Conservation (phyloP, 37 sponge, comb jelly and placozoan genomes). For the Cliona cf. orientalis region DNA sequence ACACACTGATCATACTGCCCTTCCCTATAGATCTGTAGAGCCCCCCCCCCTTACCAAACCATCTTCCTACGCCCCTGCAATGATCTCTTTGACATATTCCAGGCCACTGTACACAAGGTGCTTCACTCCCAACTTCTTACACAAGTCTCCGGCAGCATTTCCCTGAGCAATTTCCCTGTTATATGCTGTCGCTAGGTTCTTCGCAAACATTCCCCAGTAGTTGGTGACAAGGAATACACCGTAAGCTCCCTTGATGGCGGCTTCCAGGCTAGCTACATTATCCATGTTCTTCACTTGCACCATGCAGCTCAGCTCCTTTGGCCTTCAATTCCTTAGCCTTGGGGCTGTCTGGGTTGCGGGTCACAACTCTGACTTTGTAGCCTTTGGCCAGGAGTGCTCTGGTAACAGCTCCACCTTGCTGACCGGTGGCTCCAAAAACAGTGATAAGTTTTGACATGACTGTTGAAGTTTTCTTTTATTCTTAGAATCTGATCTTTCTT, state of each 20-base stretch:
- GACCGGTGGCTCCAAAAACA: slow-evolving; percentile 79
- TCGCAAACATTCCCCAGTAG: slow-evolving; percentile 48
- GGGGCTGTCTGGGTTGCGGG: slow-evolving; percentile 71
- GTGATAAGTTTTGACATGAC: slow-evolving; percentile 44
- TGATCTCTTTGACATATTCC: slow-evolving; percentile 48
- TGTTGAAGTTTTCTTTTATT: too few relatives aligned
- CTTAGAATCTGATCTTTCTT: too few relatives aligned
- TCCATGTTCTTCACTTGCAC: slow-evolving; percentile 45
- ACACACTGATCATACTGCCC: too few relatives aligned
- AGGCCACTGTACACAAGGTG: slow-evolving; percentile 82
- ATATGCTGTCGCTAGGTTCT: slow-evolving; percentile 30
- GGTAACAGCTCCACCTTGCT: slow-evolving; percentile 72
- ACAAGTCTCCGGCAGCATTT: slow-evolving; percentile 57
- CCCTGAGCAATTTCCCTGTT: slow-evolving; percentile 65
- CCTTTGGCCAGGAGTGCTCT: slow-evolving; percentile 47
- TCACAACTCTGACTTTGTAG: slow-evolving; percentile 70
- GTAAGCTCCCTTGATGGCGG: slow-evolving; percentile 50
- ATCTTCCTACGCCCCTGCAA: too few relatives aligned
- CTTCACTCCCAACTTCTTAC: slow-evolving; percentile 68
- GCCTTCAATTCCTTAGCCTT: slow-evolving; percentile 56
- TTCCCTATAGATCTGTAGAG: too few relatives aligned
- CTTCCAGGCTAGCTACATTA: slow-evolving; percentile 17
- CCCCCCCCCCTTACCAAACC: too few relatives aligned
- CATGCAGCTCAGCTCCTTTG: slow-evolving; percentile 51
- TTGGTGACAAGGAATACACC: slow-evolving; percentile 80